A percentile compares a stretch with the other conserved stretches of the same genome.
phyloP scores from a whole-genome alignment of 2,888 invertebrate genomes.

The Meloe dianella region DNA sequence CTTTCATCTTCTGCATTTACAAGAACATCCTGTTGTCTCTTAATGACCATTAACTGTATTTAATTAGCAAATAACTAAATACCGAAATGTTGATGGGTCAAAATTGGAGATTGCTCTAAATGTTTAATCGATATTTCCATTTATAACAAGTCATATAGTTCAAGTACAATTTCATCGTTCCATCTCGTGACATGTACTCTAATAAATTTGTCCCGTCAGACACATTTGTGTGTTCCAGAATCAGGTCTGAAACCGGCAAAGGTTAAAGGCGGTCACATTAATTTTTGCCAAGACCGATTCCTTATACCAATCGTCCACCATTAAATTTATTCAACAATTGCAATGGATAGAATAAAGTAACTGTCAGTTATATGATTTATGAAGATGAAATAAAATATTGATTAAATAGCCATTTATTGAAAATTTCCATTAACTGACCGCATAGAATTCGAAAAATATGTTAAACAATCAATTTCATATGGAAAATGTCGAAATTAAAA shows the following conservation, averaged over 20 bases:
- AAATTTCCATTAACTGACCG: too few species aligned
- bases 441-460: too few species aligned
- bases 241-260: slow-evolving; percentile 35
- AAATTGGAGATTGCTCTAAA: background rate
- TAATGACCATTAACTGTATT: background rate
- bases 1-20: background rate
- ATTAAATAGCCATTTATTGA: slow-evolving; percentile 3
- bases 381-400: too few species aligned
- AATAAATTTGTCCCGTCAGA: slow-evolving; percentile 36
- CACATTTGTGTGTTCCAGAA: slow-evolving; percentile 30
- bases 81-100: background rate
- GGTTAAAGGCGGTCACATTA: slow-evolving; percentile 34
- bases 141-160: background rate
- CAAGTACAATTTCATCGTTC: slow-evolving; percentile 18
- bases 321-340: background rate
- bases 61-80: too few species aligned
- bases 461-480: slow-evolving; percentile 17
- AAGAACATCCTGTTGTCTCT: background rate
- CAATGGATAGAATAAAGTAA: too few species aligned
- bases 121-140: background rate
- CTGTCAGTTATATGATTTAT: too few species aligned
- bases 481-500: slow-evolving; percentile 14
- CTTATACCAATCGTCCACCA: slow-evolving; percentile 18
- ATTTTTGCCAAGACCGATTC: slow-evolving; percentile 32
- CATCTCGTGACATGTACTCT: slow-evolving; percentile 19